Evolutionary conservation across 2,888 invertebrate species (phyloP), one percentile per base, ranked within the genome.

Genomic region (Noctua janthina): DNA sequence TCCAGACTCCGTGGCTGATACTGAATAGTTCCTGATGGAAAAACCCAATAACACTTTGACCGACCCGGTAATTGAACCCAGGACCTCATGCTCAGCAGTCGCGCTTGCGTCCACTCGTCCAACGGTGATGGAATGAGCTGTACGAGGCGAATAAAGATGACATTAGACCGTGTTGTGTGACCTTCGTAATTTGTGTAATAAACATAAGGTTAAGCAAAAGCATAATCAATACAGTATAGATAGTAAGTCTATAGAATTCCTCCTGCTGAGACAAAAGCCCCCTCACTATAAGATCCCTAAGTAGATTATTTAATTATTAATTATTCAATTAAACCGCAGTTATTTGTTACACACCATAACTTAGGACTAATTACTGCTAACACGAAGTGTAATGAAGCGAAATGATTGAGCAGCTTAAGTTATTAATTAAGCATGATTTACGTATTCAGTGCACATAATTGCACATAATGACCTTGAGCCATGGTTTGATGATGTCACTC

Each of bases 391-490:
- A 83, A 87, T 84, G 83, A 83, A 69, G 49, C 81, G 75, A 79
- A 77, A 84, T 87, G 80, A 90, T 89, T 87, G 81, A 83, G 79
- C 85, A 81, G 88, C 86, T 86, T 81, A 79, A 83, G 87, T 87
- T 89, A 85, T 88, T 89, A 88, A 87, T 87, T 82, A 84, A 62
- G 35, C 62, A 75, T 69, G 59, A 90, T 88, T 87, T 85, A 83
- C 87, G 87, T 87, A 76, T 66, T 74, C 81, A 82, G 74, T 86
- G 83, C 84, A 78, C 80, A 81, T 87, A 82, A 88, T 87, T 86
- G 84, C 79, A 82, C 59, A 70, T 76, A 80, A 82, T 74, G 76
- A 73, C 71, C 74, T 82, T 78, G 83, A 62, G 62, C 49, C 23
- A 64, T 68, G 56, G 56, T 74, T 78, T 74, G 70, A 71, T 88